phyloP scores from a whole-genome alignment of 1,140 invertebrate genomes.

The roundworm (Caenorhabditis elegans) region DNA sequence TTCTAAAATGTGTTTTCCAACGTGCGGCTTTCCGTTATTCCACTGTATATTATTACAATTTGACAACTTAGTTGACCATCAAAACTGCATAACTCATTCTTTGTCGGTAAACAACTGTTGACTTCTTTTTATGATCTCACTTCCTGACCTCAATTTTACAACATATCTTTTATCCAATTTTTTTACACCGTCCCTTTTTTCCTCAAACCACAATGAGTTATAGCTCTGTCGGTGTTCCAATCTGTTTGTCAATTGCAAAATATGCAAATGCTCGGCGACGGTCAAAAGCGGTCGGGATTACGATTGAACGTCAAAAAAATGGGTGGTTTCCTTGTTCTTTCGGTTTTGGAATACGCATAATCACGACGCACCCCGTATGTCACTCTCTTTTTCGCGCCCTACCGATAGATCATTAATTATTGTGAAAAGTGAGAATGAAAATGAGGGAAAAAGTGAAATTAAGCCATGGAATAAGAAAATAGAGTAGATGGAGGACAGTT shows the following conservation, averaged over 20 bases:
- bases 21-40: too few relatives aligned
- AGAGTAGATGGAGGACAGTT: too few relatives aligned
- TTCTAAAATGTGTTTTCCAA: too few relatives aligned
- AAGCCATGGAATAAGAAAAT: neutral
- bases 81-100: constrained; percentile 14
- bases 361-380: neutral
- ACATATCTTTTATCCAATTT: neutral
- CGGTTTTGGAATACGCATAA: neutral
- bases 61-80: neutral
- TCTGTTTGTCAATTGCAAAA: constrained; percentile 29
- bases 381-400: neutral
- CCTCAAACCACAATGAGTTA: neutral
- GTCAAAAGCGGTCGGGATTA: constrained; percentile 9
- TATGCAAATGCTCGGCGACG: constrained; percentile 18
- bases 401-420: constrained; percentile 31
- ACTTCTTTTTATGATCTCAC: constrained; percentile 30
- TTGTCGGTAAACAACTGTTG: constrained; percentile 31
- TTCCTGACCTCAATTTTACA: constrained; percentile 15
- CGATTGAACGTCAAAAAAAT: neutral
- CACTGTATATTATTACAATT: too few relatives aligned
- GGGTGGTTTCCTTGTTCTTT: neutral
- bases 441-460: constrained; percentile 5
- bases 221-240: neutral
- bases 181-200: neutral
- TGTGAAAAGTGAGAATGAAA: neutral